phyloP scores from a whole-genome alignment of 2,797 vertebrate genomes.

The Peromyscus melanophrys region DNA sequence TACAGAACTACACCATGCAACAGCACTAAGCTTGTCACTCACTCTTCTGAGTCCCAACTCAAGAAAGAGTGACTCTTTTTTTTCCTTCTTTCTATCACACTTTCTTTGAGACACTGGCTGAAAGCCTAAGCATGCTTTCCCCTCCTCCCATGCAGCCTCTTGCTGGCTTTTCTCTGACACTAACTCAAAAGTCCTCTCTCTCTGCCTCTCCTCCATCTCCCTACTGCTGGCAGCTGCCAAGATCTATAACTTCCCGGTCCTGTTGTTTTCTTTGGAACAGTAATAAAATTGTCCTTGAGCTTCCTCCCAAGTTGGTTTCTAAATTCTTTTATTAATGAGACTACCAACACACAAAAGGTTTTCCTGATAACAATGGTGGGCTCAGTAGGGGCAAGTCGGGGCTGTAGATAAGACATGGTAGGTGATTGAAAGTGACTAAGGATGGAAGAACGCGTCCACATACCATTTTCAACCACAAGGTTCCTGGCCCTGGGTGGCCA shows the following conservation, averaged over 20 bases:
- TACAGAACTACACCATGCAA: neutral
- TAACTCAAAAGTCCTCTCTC: neutral
- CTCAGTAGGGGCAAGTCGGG: rapidly evolving
- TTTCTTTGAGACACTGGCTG: neutral
- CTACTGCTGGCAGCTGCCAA: neutral
- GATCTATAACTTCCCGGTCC: neutral
- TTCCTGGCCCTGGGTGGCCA: neutral
- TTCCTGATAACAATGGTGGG: neutral
- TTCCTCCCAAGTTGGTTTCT: neutral
- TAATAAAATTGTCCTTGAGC: neutral
- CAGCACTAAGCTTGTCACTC: neutral
- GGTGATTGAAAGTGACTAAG: neutral
- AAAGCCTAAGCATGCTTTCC: neutral
- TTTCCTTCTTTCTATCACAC: neutral
- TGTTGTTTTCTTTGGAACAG: neutral
- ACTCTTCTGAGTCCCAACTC: neutral
- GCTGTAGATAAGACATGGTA: neutral
- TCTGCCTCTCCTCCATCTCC: neutral
- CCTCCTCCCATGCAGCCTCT: neutral
- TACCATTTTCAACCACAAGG: neutral
- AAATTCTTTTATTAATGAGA: neutral
- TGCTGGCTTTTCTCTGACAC: neutral
- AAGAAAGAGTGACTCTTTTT: neutral
- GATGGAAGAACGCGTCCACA: neutral
- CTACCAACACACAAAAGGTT: neutral